Evolutionary conservation across 2,888 invertebrate species (phyloP).

Genomic region (Lycocerus yunnanus): DNA sequence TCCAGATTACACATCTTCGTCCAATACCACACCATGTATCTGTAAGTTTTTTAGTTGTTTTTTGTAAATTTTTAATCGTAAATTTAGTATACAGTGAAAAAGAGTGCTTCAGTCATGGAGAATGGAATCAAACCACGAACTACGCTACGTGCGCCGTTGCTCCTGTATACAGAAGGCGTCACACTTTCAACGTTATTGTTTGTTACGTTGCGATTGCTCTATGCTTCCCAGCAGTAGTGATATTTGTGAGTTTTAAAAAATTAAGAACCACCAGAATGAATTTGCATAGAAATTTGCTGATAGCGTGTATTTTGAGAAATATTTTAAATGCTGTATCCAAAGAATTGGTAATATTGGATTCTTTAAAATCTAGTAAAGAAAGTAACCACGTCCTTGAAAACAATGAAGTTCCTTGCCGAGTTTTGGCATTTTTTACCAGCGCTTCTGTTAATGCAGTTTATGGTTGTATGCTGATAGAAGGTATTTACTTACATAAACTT

Average conservation of each 20-base stretch:
- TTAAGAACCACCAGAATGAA: slow-evolving; percentile 58
- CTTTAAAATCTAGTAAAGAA: slow-evolving; percentile 55
- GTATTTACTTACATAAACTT: slow-evolving; percentile 67
- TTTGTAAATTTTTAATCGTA: too few relatives aligned
- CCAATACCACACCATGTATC: slow-evolving; percentile 29
- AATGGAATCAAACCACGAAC: slow-evolving; percentile 65
- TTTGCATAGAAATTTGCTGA: slow-evolving; percentile 65
- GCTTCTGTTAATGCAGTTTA: slow-evolving; percentile 65
- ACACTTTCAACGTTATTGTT: slow-evolving; percentile 60
- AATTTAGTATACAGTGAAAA: slow-evolving; percentile 63
- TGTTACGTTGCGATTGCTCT: slow-evolving; percentile 59
- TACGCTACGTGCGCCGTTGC: slow-evolving; percentile 64
- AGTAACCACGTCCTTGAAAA: slow-evolving; percentile 56
- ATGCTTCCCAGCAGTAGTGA: slow-evolving; percentile 62
- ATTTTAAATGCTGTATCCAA: slow-evolving; percentile 62
- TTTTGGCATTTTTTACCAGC: slow-evolving; percentile 62
- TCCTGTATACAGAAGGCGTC: slow-evolving; percentile 58
- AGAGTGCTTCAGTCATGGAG: slow-evolving; percentile 59
- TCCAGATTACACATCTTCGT: slow-evolving; percentile 57
- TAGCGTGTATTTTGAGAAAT: slow-evolving; percentile 63
- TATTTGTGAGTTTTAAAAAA: slow-evolving; percentile 62
- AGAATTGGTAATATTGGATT: slow-evolving; percentile 62
- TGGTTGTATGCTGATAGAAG: slow-evolving; percentile 71
- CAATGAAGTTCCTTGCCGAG: slow-evolving; percentile 60
- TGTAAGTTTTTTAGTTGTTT: too few relatives aligned